A percentile compares a stretch with the other conserved stretches of the same genome.
Conservation (phyloP, 2,888 invertebrate species). For the Drosophila lutescens region DNA sequence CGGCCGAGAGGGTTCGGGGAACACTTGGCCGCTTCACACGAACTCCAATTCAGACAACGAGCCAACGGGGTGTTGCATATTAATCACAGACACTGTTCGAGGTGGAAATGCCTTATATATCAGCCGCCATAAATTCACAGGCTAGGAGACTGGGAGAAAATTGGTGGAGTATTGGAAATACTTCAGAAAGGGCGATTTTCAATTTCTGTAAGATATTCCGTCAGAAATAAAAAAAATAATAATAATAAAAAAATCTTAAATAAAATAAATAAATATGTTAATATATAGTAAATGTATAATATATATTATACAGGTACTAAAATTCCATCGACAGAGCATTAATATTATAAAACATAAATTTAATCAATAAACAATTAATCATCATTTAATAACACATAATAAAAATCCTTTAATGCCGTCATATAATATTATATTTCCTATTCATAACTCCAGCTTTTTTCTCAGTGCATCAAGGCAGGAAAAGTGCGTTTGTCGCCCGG, state of each 20-base stretch:
- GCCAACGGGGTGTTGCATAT: conserved; percentile 71
- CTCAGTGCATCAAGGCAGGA: background rate
- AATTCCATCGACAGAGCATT: no score
- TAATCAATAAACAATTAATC: no score
- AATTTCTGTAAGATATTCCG: background rate
- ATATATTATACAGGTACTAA: no score
- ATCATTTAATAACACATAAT: no score
- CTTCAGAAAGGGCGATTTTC: background rate
- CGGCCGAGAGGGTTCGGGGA: conserved; percentile 33
- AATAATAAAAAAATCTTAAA: no score
- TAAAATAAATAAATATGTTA: no score
- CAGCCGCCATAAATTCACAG: conserved; percentile 28
- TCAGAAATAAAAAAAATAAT: no score
- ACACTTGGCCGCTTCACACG: conserved; percentile 77
- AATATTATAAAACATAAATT: no score
- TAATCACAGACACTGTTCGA: conserved; percentile 62
- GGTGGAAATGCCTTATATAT: conserved; percentile 34
- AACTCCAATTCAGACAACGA: conserved; percentile 5
- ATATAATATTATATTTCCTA: no score
- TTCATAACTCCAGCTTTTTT: background rate
- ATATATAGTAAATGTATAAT: no score
- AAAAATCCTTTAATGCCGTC: no score
- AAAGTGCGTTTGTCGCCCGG: conserved; percentile 47
- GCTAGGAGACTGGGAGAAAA: conserved; percentile 7
- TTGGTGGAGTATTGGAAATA: no score